Base-by-base conservation (phyloP, 1,140 invertebrate genomes). In the Dinoponera quadriceps region DNA sequence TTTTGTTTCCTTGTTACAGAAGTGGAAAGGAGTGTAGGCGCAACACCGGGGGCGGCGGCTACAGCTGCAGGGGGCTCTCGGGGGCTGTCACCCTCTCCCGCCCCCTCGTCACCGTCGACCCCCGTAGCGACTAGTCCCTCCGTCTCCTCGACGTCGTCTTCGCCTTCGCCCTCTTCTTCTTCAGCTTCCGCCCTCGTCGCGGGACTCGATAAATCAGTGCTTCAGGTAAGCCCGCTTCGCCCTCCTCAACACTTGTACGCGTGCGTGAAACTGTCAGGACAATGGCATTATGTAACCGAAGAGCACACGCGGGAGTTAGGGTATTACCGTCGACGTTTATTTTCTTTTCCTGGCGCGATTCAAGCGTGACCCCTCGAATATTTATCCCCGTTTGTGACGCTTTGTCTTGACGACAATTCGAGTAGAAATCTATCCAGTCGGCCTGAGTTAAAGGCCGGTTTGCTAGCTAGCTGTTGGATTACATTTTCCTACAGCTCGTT, bases 151-250 rank as follows among this genome's bases (percentile, higher is more conserved):
- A 33, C 88, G 29, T 82, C 90, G 59, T 84, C 89, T 68, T 87
- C 88, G 48, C 75, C 88, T 22, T 89, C 88, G 38, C 78, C 89
- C 51, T 83, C 85, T 18, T 84, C 85, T 18, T 84, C 88, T 54
- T 81, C 87, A n/a, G 82, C 94, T 82, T 93, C 94, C 33, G 92
- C 94, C 78, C 94, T 96, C 78, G 92, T 96, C 51, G 95, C 95
- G 60, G 94, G 94, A 88, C 95, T 96, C 85, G 96, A 96, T 93
- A 96, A 95, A 93, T 96, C 95, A 85, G 94, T 96, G 78, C 94
- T 95, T 89, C 96, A 96, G 96, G 95, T 95, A 86, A 94, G 90
- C 62, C 13, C 13, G 22, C 63, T 59, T 49, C 22, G 16, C 0
- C n/a, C 22, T 48, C 18, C 16, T n/a, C 25, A n/a, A n/a, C n/a